These are phyloP conservation scores for Sphaerodactylus townsendi DNA, from an alignment of 2,113 vertebrate genomes.

Conservation along the genomic window DNA sequence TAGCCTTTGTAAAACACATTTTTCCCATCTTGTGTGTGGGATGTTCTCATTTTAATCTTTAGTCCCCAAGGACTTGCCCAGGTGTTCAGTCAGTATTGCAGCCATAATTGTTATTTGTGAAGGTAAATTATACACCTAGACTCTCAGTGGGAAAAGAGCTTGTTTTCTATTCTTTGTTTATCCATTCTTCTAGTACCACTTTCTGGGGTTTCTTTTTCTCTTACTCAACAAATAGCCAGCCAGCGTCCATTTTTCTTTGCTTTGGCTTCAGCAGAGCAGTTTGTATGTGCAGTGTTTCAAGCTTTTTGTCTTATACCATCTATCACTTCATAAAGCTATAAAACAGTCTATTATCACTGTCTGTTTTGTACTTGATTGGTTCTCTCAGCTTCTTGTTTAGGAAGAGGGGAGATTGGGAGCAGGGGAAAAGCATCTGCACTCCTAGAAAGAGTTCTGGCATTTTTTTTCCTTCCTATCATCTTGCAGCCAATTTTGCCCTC, in stretches of 20 bases:
- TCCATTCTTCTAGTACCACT: not conserved
- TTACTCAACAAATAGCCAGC: not conserved
- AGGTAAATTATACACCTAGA: not conserved
- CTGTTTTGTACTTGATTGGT: not conserved
- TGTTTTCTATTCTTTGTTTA: slow-evolving; percentile 12
- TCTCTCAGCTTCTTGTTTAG: not conserved
- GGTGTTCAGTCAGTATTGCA: slow-evolving; percentile 9
- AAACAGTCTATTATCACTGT: not conserved
- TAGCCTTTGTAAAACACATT: not conserved
- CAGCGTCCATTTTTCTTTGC: not conserved
- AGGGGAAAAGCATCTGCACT: not conserved
- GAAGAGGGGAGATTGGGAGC: not conserved
- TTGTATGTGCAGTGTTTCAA: not conserved
- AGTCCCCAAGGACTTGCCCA: slow-evolving; percentile 18
- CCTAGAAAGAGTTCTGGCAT: not conserved
- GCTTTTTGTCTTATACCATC: not conserved
- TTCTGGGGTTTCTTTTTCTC: not conserved
- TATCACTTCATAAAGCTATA: not conserved
- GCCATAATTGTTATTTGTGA: slow-evolving; percentile 20
- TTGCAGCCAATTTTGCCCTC: not conserved
- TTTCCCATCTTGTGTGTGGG: not conserved
- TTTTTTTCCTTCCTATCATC: not conserved
- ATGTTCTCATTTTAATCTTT: slow-evolving; percentile 1
- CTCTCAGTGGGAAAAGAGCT: not conserved
- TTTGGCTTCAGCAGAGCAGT: not conserved